phyloP scores from a whole-genome alignment of 2,797 vertebrate genomes.

The Sebastes itinus region DNA sequence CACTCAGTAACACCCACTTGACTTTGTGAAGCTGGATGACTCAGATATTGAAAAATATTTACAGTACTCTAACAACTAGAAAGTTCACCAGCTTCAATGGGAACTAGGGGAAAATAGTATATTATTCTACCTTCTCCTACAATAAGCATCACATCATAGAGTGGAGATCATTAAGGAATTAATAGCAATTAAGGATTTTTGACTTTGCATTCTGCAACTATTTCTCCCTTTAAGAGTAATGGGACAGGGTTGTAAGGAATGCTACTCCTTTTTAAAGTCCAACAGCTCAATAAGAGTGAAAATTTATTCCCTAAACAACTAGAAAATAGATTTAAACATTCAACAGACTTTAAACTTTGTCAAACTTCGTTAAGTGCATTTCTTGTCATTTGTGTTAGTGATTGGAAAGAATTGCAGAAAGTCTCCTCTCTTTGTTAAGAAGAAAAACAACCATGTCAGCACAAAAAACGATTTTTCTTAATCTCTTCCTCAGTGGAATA shows the following conservation, averaged over 20 bases:
- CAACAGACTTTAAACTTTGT: neutral
- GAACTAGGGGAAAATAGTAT: neutral
- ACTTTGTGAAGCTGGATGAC: neutral
- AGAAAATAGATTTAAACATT: neutral
- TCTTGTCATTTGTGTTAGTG: neutral
- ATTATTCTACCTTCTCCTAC: neutral
- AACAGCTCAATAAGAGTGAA: neutral
- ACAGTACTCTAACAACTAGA: neutral
- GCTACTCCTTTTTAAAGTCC: neutral
- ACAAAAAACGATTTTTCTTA: neutral
- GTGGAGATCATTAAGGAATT: neutral
- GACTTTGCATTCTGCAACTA: neutral
- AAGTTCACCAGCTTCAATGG: neutral
- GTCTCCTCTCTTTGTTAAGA: neutral
- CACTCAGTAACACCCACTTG: slow-evolving; percentile 17
- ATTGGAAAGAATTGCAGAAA: neutral
- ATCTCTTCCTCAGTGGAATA: neutral
- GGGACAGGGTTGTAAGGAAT: too few species aligned
- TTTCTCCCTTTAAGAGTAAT: neutral
- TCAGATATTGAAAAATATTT: slow-evolving; percentile 6
- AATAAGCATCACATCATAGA: neutral
- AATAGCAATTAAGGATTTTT: neutral
- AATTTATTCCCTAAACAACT: neutral
- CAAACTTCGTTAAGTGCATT: neutral
- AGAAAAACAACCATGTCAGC: neutral